Conservation (phyloP, 2,113 vertebrate genomes). For the Chaetodon auriga region DNA sequence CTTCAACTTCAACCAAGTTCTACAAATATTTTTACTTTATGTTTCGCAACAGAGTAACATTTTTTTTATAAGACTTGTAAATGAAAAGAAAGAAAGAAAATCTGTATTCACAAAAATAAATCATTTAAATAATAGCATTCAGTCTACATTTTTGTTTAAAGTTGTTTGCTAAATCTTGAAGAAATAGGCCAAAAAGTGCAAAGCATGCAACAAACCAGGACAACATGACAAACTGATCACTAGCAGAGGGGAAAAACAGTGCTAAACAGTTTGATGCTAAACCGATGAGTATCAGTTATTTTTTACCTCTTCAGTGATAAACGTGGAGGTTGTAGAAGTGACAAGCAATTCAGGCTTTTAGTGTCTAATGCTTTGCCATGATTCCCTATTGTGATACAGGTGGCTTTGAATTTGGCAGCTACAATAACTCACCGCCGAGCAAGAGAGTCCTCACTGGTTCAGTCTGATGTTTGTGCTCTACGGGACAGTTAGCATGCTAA, state of each 20-base stretch:
- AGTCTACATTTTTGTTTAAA: slow-evolving; percentile 18
- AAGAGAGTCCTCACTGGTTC: not conserved
- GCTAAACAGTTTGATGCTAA: slow-evolving; percentile 7
- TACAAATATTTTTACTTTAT: slow-evolving; percentile 20
- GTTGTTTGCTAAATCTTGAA: slow-evolving; percentile 47
- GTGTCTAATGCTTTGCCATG: not conserved
- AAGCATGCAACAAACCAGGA: slow-evolving; percentile 70
- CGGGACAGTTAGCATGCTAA: not conserved
- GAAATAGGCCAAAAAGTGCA: slow-evolving; percentile 68
- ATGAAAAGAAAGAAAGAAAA: slow-evolving; percentile 59
- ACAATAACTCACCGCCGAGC: not conserved
- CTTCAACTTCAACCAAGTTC: slow-evolving; percentile 41
- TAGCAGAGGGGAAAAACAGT: not conserved
- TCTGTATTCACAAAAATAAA: slow-evolving; percentile 57
- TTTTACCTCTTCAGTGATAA: not conserved
- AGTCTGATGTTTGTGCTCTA: not conserved
- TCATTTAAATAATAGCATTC: slow-evolving; percentile 37
- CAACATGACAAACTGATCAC: slow-evolving; percentile 6
- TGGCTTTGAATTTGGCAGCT: not conserved
- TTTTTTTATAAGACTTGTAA: slow-evolving; percentile 78
- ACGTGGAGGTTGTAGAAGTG: slow-evolving; percentile 6
- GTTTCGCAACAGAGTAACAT: slow-evolving; percentile 40
- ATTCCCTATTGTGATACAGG: not conserved
- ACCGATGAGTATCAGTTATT: not conserved
- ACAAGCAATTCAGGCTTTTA: not conserved